Conservation (phyloP, 2,113 vertebrate species). For the Mobula hypostoma region DNA sequence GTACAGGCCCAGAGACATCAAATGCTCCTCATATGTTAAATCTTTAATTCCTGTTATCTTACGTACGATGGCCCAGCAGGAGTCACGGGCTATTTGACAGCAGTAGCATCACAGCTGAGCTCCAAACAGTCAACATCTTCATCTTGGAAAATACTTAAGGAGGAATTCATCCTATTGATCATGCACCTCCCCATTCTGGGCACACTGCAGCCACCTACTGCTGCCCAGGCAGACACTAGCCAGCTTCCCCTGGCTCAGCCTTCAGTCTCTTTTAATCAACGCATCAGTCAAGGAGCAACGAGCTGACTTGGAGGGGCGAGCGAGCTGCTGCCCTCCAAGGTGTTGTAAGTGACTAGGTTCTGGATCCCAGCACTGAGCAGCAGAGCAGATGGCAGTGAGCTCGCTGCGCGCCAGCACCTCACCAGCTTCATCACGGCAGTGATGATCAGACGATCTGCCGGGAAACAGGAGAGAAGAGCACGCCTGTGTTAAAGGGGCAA, state of each 20-base stretch:
- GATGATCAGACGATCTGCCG: not conserved
- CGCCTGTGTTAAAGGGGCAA: not conserved
- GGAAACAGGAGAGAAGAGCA: not conserved
- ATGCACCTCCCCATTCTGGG: not conserved
- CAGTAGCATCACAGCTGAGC: too few relatives aligned
- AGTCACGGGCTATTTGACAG: not conserved
- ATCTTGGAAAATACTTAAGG: too few relatives aligned
- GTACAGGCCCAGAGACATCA: too few relatives aligned
- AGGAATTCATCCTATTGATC: not conserved
- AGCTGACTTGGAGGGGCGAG: not conserved
- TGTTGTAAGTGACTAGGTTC: slow-evolving; percentile 44
- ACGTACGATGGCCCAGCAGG: not conserved
- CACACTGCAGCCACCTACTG: not conserved
- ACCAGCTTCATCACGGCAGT: not conserved
- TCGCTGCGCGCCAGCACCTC: not conserved
- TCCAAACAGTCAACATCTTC: too few relatives aligned
- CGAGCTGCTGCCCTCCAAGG: slow-evolving; percentile 8
- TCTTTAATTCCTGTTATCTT: too few relatives aligned
- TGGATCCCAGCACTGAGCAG: not conserved
- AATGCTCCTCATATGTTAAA: too few relatives aligned
- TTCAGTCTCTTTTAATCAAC: not conserved
- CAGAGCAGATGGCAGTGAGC: slow-evolving; percentile 7
- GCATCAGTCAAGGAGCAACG: not conserved
- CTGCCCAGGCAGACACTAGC: not conserved
- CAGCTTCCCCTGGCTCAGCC: not conserved